Evolutionary conservation across 37 sponge, comb jelly and placozoan species (phyloP).

Genomic region (Lycopodina hypogea): DNA sequence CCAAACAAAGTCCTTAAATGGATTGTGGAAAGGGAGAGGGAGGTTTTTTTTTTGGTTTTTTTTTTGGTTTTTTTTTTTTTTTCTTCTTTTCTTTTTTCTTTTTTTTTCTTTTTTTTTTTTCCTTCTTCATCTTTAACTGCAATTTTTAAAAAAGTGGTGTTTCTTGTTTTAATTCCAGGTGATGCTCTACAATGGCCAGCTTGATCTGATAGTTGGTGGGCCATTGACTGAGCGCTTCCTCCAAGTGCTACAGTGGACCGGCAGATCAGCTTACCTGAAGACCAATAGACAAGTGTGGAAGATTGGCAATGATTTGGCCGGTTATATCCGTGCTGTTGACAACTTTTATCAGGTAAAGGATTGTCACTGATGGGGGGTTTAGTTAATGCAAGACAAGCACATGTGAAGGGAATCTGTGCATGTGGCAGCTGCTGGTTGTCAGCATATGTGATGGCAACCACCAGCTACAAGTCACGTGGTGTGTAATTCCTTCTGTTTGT

Average conservation of each 20-base stretch:
- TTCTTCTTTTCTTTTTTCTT: no score
- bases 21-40: no score
- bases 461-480: no score
- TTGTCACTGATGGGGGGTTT: neutral
- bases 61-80: no score
- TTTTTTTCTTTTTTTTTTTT: no score
- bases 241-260: constrained; percentile 73
- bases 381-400: no score
- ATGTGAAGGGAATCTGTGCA: neutral
- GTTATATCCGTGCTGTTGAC: constrained; percentile 66
- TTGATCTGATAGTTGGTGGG: constrained; percentile 86
- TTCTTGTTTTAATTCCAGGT: constrained; percentile 37
- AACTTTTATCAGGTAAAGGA: constrained; percentile 62
- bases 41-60: no score
- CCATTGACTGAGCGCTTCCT: constrained; percentile 70
- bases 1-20: neutral
- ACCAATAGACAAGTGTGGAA: constrained; percentile 66
- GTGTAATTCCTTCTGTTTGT: no score
- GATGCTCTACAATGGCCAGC: constrained; percentile 85
- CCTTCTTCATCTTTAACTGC: no score
- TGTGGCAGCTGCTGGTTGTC: neutral
- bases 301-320: constrained; percentile 75
- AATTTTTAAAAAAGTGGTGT: no score
- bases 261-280: constrained; percentile 45
- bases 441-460: no score